These are phyloP conservation scores for Listrodromus nycthemerus DNA, from an alignment of 2,888 invertebrate species.

Conservation along the genomic window DNA sequence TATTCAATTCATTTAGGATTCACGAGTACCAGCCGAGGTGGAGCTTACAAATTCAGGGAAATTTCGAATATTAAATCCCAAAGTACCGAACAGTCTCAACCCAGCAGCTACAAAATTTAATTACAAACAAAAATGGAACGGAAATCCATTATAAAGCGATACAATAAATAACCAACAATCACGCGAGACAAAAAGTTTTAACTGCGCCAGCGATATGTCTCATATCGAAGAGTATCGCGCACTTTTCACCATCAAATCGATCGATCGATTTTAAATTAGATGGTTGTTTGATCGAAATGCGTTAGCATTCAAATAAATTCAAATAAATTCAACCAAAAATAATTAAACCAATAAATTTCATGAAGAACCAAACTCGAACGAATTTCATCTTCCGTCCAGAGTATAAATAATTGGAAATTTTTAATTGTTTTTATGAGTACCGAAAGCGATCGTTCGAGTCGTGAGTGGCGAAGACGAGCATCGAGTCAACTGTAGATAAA, in stretches of 20 bases:
- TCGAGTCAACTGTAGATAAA: neutral
- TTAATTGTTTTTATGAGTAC: too few species aligned
- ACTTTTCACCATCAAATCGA: too few species aligned
- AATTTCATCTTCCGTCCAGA: neutral
- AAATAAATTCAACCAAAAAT: too few species aligned
- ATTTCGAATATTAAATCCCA: constrained; percentile 25
- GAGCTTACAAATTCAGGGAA: constrained; percentile 28
- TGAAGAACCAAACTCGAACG: neutral
- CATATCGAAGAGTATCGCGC: neutral
- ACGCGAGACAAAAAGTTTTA: constrained; percentile 10
- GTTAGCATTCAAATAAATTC: too few species aligned
- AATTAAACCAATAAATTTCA: too few species aligned
- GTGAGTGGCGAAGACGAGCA: too few species aligned
- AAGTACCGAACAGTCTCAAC: neutral
- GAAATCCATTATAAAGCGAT: neutral
- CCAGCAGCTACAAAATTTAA: constrained; percentile 30
- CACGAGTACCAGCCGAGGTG: neutral
- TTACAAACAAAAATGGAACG: neutral
- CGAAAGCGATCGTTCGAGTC: too few species aligned
- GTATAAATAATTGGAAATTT: too few species aligned
- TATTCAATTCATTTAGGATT: constrained; percentile 19
- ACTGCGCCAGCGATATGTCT: neutral
- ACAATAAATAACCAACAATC: constrained; percentile 9
- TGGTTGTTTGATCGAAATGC: too few species aligned
- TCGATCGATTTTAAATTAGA: too few species aligned